Conservation (phyloP, 2,113 vertebrate species). For the Poeciliopsis turrubarensis region DNA sequence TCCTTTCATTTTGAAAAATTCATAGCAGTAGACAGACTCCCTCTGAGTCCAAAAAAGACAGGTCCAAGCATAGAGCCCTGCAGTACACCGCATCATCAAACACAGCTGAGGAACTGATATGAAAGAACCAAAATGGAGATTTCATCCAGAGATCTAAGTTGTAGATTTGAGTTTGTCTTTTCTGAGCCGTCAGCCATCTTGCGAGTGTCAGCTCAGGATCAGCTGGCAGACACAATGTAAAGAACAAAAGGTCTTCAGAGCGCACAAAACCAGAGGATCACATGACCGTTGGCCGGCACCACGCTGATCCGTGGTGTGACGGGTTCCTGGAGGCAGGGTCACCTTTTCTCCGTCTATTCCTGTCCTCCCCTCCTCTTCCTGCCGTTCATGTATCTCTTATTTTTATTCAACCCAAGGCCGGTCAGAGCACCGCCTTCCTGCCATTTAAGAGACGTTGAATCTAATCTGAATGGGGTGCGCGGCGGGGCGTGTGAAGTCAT, state of each 20-base stretch:
- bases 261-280: slow-evolving; percentile 25
- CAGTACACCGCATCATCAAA: too few species aligned
- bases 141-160: background rate
- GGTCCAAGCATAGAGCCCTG: too few species aligned
- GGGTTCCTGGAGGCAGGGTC: slow-evolving; percentile 48
- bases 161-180: background rate
- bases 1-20: too few species aligned
- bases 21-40: too few species aligned
- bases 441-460: slow-evolving; percentile 33
- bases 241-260: slow-evolving; percentile 4
- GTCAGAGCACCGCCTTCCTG: slow-evolving; percentile 27
- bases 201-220: background rate
- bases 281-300: slow-evolving; percentile 16
- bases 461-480: slow-evolving; percentile 36
- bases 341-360: slow-evolving; percentile 54
- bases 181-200: background rate
- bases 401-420: background rate
- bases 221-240: slow-evolving; percentile 1
- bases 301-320: slow-evolving; percentile 47
- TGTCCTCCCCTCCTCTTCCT: slow-evolving; percentile 15
- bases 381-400: slow-evolving; percentile 22
- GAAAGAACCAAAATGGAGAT: too few species aligned
- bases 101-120: too few species aligned
- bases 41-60: too few species aligned
- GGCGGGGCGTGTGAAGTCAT: slow-evolving; percentile 25